Conservation (phyloP, 2,797 vertebrate genomes). For the Gorsachius magnificus region DNA sequence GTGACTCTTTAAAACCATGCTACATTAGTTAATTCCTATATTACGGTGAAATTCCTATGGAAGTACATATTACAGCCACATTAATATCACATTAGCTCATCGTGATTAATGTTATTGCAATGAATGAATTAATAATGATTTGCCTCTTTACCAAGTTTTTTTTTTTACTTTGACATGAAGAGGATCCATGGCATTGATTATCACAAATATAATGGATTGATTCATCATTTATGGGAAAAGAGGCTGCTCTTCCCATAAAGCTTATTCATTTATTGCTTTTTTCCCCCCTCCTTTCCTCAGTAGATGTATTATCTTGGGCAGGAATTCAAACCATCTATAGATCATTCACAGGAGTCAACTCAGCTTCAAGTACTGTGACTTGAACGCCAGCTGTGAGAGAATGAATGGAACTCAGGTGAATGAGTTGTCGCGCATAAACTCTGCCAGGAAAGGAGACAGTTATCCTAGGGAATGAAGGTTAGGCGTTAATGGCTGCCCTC, state of each 20-base stretch:
- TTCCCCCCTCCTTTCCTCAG: not conserved
- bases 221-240: constrained; percentile 82
- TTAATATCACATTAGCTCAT: constrained; percentile 79
- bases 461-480: not conserved
- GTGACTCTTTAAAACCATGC: constrained; percentile 64
- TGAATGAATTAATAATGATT: constrained; percentile 82
- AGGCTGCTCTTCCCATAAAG: constrained; percentile 77
- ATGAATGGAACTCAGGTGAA: constrained; percentile 54
- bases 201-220: constrained; percentile 80
- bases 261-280: constrained; percentile 26
- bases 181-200: constrained; percentile 79
- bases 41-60: constrained; percentile 70
- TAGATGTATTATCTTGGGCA: constrained; percentile 76
- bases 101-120: constrained; percentile 73
- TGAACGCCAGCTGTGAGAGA: constrained; percentile 37
- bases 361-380: constrained; percentile 53
- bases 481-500: not conserved
- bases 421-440: constrained; percentile 8
- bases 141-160: constrained; percentile 64
- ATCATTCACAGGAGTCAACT: constrained; percentile 71
- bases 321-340: constrained; percentile 69
- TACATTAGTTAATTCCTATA: constrained; percentile 70
- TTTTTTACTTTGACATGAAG: constrained; percentile 68
- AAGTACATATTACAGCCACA: constrained; percentile 72
- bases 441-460: not conserved